Percentiles rank a stretch among this genome's conserved stretches.
Conservation (phyloP, 2,113 vertebrate genomes). For the Cyprinodon tularosa region DNA sequence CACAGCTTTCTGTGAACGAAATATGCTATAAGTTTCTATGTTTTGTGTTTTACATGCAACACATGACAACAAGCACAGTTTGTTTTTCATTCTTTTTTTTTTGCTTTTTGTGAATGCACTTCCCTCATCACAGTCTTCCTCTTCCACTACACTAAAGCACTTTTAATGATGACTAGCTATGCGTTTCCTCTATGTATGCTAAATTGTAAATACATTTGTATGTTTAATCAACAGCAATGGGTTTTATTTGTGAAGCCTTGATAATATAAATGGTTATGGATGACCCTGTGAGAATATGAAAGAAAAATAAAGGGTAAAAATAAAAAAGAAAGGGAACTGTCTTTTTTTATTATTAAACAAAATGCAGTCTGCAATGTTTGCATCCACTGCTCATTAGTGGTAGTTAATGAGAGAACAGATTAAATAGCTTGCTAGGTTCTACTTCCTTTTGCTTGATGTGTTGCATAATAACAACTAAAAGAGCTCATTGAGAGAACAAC, state of each 20-base stretch:
- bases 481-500: constrained; percentile 66
- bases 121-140: constrained; percentile 44
- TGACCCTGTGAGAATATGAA: neutral
- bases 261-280: constrained; percentile 12
- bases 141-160: constrained; percentile 88
- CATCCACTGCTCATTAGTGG: neutral
- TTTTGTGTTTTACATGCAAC: constrained; percentile 31
- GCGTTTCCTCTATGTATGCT: constrained; percentile 21
- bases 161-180: constrained; percentile 53
- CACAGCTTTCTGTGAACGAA: constrained; percentile 39
- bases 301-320: constrained; percentile 12
- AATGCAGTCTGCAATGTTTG: neutral
- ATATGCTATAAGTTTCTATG: constrained; percentile 57
- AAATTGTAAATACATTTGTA: constrained; percentile 28
- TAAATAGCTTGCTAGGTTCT: neutral
- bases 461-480: constrained; percentile 53
- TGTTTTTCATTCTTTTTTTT: neutral
- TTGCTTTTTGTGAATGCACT: constrained; percentile 49
- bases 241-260: neutral
- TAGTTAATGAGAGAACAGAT: constrained; percentile 5
- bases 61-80: constrained; percentile 1
- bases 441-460: constrained; percentile 24
- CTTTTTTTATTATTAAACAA: neutral
- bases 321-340: neutral
- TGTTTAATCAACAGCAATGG: neutral